A percentile compares a stretch with the other conserved stretches of the same genome.
Conservation (phyloP, 2,113 vertebrate genomes). For the Sitta europaea region DNA sequence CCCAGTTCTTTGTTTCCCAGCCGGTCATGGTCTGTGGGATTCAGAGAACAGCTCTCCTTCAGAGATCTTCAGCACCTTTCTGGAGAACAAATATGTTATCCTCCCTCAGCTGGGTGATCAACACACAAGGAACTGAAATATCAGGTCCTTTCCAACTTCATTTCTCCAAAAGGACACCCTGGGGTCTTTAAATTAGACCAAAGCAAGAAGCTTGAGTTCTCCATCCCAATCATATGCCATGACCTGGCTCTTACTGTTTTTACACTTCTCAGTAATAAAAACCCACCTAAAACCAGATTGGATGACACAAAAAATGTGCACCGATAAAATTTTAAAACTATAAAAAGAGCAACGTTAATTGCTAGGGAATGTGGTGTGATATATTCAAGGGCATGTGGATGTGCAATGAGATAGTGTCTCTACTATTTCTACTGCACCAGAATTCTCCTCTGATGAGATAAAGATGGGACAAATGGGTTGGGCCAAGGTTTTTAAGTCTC, state of each 20-base stretch:
- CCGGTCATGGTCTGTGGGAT: background rate
- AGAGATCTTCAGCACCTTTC: background rate
- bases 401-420: background rate
- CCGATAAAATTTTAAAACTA: background rate
- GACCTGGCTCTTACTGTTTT: background rate
- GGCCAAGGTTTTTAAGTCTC: background rate
- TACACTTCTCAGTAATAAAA: background rate
- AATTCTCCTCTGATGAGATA: background rate
- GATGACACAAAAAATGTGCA: background rate
- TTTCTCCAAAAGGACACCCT: background rate
- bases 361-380: background rate
- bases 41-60: background rate
- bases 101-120: background rate
- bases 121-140: background rate
- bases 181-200: background rate
- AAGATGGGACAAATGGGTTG: background rate
- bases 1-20: background rate
- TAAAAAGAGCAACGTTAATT: background rate
- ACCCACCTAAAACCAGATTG: background rate
- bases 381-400: background rate
- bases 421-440: background rate
- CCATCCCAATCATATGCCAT: fast-evolving
- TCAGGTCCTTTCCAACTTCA: background rate
- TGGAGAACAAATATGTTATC: background rate
- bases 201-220: background rate